Conservation (phyloP, 2,888 invertebrate genomes). For the Lycophotia porphyrea region DNA sequence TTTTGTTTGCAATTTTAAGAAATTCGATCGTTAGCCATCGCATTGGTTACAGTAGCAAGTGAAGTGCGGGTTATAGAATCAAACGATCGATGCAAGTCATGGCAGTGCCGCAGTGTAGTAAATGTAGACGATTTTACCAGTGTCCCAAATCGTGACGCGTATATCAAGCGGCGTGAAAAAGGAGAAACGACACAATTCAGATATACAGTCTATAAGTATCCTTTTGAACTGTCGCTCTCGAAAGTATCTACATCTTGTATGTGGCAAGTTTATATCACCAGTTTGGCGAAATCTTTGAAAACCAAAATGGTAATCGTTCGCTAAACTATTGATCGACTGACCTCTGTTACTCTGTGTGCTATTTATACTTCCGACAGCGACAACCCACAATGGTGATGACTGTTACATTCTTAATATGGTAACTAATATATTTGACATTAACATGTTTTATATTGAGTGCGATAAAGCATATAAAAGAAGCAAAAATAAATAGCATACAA, state of each 20-base stretch:
- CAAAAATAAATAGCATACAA: slow-evolving; percentile 76
- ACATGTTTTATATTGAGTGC: slow-evolving; percentile 73
- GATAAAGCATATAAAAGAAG: slow-evolving; percentile 82
- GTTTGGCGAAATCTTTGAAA: slow-evolving; percentile 16
- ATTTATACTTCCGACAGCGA: slow-evolving; percentile 71
- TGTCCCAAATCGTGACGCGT: slow-evolving; percentile 89
- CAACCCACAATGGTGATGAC: slow-evolving; percentile 70
- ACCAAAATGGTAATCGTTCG: slow-evolving; percentile 28
- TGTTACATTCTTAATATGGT: slow-evolving; percentile 61
- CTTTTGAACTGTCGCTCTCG: slow-evolving; percentile 75
- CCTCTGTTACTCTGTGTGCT: slow-evolving; percentile 37
- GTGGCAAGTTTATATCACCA: slow-evolving; percentile 26
- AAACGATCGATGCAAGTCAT: slow-evolving; percentile 64
- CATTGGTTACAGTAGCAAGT: slow-evolving; percentile 58
- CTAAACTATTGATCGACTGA: slow-evolving; percentile 1
- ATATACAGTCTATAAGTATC: slow-evolving; percentile 81
- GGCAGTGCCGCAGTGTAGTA: slow-evolving; percentile 81
- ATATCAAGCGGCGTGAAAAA: slow-evolving; percentile 90
- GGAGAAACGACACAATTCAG: slow-evolving; percentile 89
- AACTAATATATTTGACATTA: slow-evolving; percentile 65
- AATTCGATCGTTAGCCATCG: slow-evolving; percentile 62
- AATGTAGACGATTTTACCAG: slow-evolving; percentile 88
- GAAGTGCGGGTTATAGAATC: slow-evolving; percentile 54
- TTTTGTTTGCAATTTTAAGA: slow-evolving; percentile 49
- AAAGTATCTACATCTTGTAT: slow-evolving; percentile 60